Conservation (phyloP, 2,888 invertebrate species). For the Macropis europaea region DNA sequence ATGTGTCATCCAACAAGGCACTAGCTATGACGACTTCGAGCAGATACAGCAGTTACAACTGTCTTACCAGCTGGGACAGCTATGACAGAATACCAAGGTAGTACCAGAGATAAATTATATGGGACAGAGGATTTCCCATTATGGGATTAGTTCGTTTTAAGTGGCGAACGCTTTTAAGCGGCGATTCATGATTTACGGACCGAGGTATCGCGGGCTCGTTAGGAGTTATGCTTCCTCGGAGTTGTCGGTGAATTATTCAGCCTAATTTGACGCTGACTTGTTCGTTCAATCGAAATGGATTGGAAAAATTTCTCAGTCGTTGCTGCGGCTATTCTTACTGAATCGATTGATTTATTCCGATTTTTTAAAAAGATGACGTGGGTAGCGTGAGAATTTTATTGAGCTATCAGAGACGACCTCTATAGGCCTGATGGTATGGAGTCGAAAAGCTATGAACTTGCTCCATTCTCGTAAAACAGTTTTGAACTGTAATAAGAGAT, state of each 20-base stretch:
- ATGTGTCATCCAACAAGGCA: conserved; percentile 57
- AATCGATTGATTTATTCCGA: too few relatives aligned
- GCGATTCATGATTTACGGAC: conserved; percentile 16
- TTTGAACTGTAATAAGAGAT: too few relatives aligned
- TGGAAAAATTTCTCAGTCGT: not conserved
- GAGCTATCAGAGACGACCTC: too few relatives aligned
- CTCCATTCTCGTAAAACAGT: too few relatives aligned
- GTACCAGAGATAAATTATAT: conserved; percentile 12
- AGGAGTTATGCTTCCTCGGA: not conserved
- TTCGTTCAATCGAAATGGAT: not conserved
- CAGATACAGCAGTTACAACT: conserved; percentile 94
- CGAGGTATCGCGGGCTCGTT: conserved; percentile 1
- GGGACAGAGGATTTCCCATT: conserved; percentile 25
- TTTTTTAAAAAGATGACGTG: too few relatives aligned
- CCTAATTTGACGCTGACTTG: not conserved
- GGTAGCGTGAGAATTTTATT: too few relatives aligned
- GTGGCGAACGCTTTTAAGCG: conserved; percentile 8
- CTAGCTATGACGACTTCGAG: conserved; percentile 85
- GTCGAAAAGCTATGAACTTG: too few relatives aligned
- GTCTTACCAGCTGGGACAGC: conserved; percentile 94
- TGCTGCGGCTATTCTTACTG: not conserved
- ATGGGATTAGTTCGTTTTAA: conserved; percentile 26
- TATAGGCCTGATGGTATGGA: too few relatives aligned
- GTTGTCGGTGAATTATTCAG: conserved; percentile 15
- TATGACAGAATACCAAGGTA: conserved; percentile 95